A percentile compares a stretch with the other conserved stretches of the same genome.
phyloP scores from a whole-genome alignment of 1,140 invertebrate genomes.

The Eurosta solidaginis region DNA sequence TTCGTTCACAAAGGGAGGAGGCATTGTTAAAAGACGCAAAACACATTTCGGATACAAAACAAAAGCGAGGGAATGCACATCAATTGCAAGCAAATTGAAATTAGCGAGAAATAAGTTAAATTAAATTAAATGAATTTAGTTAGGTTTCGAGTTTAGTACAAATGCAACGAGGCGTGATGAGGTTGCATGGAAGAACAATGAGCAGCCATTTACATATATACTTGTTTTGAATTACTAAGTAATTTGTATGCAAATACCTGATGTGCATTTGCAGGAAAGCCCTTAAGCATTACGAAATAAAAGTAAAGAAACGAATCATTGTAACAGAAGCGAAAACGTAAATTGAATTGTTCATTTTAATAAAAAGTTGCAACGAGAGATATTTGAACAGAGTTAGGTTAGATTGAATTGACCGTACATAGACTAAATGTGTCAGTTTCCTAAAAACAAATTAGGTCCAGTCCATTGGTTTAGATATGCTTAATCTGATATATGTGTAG shows the following conservation, averaged over 20 bases:
- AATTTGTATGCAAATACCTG: neutral
- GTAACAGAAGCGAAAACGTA: too few species aligned
- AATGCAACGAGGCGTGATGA: neutral
- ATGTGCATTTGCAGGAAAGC: neutral
- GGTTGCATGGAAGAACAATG: too few species aligned
- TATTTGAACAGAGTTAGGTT: too few species aligned
- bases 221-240: neutral
- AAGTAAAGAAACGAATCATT: too few species aligned
- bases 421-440: too few species aligned
- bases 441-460: too few species aligned
- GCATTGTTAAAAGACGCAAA: neutral
- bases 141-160: neutral
- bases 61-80: neutral
- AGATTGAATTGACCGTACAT: too few species aligned
- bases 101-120: neutral
- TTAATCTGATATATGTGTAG: too few species aligned
- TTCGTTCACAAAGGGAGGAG: neutral
- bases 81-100: neutral
- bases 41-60: neutral
- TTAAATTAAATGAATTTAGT: neutral
- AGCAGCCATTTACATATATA: neutral
- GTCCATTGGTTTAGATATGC: too few species aligned
- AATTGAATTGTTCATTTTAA: too few species aligned
- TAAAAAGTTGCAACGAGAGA: too few species aligned
- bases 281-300: too few species aligned